phyloP scores from a whole-genome alignment of 2,797 vertebrate species.

The Sebastes cheni region DNA sequence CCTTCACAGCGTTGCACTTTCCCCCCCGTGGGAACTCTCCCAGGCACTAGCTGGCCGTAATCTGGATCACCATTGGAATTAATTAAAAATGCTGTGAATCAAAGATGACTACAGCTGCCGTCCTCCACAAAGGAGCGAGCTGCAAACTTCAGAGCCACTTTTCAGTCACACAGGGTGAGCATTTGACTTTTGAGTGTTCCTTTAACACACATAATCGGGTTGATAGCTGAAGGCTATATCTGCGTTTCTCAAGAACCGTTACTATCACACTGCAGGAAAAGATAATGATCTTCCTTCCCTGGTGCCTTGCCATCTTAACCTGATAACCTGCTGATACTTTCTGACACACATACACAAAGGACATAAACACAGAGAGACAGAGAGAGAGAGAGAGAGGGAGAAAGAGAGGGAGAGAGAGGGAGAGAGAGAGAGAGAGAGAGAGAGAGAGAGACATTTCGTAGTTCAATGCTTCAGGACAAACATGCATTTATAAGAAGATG shows the following conservation, averaged over 20 bases:
- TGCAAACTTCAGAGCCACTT: background rate
- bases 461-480: background rate
- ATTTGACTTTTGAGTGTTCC: background rate
- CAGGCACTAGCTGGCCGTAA: no score
- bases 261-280: background rate
- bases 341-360: background rate
- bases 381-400: no score
- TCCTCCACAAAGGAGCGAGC: background rate
- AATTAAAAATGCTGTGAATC: background rate
- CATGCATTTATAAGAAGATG: background rate
- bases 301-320: background rate
- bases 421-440: background rate
- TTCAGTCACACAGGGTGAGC: background rate
- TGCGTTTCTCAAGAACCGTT: background rate
- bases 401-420: background rate
- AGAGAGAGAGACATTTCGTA: background rate
- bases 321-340: background rate
- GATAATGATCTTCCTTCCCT: background rate
- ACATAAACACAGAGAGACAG: background rate
- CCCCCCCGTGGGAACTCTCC: no score
- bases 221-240: background rate
- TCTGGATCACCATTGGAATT: background rate
- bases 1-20: no score
- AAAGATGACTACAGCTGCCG: background rate
- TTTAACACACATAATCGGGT: background rate